Conservation (phyloP, 1,140 invertebrate genomes). For the Ditylenchus dipsaci region DNA sequence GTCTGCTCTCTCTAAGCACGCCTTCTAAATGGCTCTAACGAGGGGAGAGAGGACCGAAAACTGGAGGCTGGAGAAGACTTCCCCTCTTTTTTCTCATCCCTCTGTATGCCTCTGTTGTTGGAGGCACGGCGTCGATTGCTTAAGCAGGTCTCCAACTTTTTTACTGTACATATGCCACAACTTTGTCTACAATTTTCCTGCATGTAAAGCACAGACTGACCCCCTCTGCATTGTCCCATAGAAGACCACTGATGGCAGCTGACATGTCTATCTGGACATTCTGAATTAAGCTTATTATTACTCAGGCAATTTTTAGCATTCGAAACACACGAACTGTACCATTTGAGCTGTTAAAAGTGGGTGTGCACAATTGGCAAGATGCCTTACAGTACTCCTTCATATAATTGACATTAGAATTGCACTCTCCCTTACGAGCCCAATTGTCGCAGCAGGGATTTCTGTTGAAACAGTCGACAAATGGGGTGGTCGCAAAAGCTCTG, state of each 20-base stretch:
- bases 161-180: conserved; percentile 35
- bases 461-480: conserved; percentile 53
- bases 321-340: conserved; percentile 13
- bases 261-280: conserved; percentile 43
- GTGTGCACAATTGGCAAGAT: conserved; percentile 43
- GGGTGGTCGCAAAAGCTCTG: conserved; percentile 5
- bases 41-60: not conserved
- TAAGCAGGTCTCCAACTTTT: conserved; percentile 6
- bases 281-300: conserved; percentile 29
- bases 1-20: too few species aligned
- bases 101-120: not conserved
- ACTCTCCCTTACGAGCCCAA: conserved; percentile 45
- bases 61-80: not conserved
- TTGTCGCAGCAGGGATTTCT: conserved; percentile 45
- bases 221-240: conserved; percentile 22
- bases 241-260: conserved; percentile 29
- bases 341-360: conserved; percentile 48
- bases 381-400: conserved; percentile 47
- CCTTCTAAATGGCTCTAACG: not conserved
- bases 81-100: not conserved
- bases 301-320: not conserved
- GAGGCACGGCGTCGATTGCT: not conserved
- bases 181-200: conserved; percentile 51
- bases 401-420: conserved; percentile 42
- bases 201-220: conserved; percentile 49